Conservation (phyloP, 2,797 vertebrate species). For the Megaceryle alcyon region DNA sequence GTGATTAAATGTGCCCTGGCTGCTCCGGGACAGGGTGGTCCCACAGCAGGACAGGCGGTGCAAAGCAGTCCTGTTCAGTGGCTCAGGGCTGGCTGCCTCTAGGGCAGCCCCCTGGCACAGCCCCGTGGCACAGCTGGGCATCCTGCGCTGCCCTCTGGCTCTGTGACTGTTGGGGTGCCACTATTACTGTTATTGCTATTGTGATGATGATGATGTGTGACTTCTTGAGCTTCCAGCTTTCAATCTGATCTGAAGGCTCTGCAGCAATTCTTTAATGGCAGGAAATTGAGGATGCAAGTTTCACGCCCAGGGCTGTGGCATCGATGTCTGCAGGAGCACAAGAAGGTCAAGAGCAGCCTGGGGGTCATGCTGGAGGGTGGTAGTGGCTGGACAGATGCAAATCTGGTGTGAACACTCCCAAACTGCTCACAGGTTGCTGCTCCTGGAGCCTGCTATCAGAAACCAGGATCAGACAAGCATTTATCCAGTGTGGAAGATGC, state of each 20-base stretch:
- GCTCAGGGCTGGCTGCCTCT: not conserved
- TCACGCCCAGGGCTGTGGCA: not conserved
- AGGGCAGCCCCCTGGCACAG: not conserved
- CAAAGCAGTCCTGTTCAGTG: not conserved
- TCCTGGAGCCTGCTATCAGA: not conserved
- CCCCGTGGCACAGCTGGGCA: not conserved
- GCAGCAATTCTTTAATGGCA: not conserved
- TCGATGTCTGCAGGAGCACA: not conserved
- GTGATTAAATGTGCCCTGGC: not conserved
- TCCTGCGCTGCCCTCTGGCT: not conserved
- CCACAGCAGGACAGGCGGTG: not conserved
- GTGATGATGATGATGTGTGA: not conserved
- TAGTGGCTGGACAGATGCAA: not conserved
- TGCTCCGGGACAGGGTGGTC: not conserved
- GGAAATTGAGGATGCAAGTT: not conserved
- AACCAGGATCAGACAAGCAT: fast-evolving
- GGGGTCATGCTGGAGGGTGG: not conserved
- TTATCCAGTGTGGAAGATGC: not conserved
- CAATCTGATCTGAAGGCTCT: not conserved
- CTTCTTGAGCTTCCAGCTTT: not conserved
- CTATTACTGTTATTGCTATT: not conserved
- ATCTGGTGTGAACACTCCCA: not conserved
- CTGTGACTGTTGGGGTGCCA: not conserved
- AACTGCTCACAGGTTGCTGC: fast-evolving
- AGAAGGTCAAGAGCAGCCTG: not conserved